phyloP scores from a whole-genome alignment of 2,113 vertebrate species.

The Illadopsis cleaveri region DNA sequence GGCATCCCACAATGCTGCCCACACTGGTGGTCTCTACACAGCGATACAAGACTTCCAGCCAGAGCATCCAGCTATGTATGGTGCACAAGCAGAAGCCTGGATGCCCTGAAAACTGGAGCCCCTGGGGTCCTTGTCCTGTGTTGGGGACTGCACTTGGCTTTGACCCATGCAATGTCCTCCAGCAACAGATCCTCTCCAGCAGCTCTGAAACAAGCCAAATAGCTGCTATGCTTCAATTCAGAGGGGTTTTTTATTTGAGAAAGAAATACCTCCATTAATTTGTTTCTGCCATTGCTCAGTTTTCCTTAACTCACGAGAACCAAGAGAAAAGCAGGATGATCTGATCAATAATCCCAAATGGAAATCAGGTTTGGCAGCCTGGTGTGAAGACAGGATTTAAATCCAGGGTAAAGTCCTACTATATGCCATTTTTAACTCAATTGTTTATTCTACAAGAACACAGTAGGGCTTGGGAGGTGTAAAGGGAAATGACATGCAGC shows the following conservation, averaged over 20 bases:
- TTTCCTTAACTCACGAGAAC: not conserved
- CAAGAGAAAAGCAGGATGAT: not conserved
- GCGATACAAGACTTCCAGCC: not conserved
- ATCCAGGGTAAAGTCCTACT: not conserved
- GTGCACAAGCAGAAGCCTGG: not conserved
- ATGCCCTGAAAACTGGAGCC: not conserved
- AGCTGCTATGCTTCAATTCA: not conserved
- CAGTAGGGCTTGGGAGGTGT: not conserved
- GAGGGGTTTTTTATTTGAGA: not conserved
- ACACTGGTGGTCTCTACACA: not conserved
- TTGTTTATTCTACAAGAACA: not conserved
- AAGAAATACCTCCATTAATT: not conserved
- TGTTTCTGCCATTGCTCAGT: not conserved
- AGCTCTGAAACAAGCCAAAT: not conserved
- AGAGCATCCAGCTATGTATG: not conserved
- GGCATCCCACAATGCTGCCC: not conserved
- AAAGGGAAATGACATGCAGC: not conserved
- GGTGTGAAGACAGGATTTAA: not conserved
- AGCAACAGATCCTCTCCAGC: not conserved
- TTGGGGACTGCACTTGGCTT: not conserved
- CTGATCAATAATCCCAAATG: not conserved
- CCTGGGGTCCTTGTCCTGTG: not conserved
- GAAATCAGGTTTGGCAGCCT: not conserved
- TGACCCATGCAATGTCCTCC: not conserved
- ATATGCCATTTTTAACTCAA: not conserved